Percentiles rank a stretch among this genome's conserved stretches.
Evolutionary conservation across 1,140 invertebrate genomes (phyloP).

Genomic region (Brachionus paranguensis): DNA sequence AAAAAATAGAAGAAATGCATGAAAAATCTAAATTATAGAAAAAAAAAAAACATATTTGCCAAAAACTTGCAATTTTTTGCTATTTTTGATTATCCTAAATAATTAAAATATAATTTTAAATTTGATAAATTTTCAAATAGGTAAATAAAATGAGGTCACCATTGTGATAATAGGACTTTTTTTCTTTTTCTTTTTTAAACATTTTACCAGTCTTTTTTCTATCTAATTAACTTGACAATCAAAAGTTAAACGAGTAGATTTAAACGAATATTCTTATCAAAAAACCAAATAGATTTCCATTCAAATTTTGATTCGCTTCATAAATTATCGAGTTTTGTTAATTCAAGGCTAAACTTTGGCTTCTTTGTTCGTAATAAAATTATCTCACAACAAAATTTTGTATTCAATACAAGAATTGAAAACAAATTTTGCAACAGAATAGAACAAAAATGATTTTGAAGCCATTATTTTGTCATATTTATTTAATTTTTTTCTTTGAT

Average conservation of each 20-base stretch:
- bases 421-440: not conserved
- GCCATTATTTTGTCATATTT: conserved; percentile 28
- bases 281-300: too few species aligned
- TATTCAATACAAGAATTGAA: not conserved
- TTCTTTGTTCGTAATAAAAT: too few species aligned
- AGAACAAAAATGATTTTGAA: not conserved
- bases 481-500: not conserved
- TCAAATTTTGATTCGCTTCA: too few species aligned
- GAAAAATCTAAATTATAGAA: not conserved
- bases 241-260: not conserved
- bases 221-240: not conserved
- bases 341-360: too few species aligned
- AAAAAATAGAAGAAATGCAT: not conserved
- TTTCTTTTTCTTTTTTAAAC: not conserved
- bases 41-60: not conserved
- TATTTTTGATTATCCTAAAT: not conserved
- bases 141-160: not conserved
- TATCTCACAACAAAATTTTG: too few species aligned
- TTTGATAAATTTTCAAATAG: not conserved
- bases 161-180: not conserved
- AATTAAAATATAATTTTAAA: not conserved
- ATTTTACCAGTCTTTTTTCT: not conserved
- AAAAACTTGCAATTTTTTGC: not conserved
- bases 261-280: too few species aligned
- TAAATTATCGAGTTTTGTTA: too few species aligned